These are phyloP conservation scores for Elgaria multicarinata DNA, from an alignment of 2,113 vertebrate genomes.

Conservation along the genomic window DNA sequence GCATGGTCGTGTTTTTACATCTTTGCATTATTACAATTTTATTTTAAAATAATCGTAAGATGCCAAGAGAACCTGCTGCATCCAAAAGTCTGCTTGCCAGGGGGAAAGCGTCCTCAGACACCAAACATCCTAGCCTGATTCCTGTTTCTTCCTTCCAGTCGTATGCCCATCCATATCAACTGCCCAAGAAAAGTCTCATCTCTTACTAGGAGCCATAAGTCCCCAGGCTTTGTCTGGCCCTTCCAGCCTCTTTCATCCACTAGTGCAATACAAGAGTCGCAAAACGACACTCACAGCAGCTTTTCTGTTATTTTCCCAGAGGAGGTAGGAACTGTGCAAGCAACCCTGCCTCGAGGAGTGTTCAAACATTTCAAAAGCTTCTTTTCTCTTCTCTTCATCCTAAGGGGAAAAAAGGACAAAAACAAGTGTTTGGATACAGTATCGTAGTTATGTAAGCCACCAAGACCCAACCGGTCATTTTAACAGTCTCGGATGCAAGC, in stretches of 20 bases:
- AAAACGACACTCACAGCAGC: constrained; percentile 82
- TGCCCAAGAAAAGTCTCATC: background rate
- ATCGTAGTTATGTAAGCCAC: background rate
- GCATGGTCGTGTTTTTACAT: no score
- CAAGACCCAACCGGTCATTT: background rate
- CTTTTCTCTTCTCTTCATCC: constrained; percentile 84
- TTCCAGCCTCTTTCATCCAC: background rate
- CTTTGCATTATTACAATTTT: no score
- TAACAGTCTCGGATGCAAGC: background rate
- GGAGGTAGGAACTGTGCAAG: constrained; percentile 90
- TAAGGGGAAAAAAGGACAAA: constrained; percentile 59
- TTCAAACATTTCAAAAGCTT: constrained; percentile 87
- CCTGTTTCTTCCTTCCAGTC: background rate
- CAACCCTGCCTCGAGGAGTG: constrained; percentile 89
- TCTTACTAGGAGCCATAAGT: background rate
- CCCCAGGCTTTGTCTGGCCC: no score
- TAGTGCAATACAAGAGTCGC: background rate
- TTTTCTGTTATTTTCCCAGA: constrained; percentile 89
- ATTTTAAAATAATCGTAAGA: no score
- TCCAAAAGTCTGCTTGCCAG: background rate
- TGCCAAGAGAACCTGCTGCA: background rate
- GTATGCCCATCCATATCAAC: background rate
- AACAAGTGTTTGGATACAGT: background rate
- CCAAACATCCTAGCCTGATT: background rate
- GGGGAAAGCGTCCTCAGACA: background rate